Base-by-base conservation (phyloP, 2,797 vertebrate species). In the Triplophysa bombifrons region DNA sequence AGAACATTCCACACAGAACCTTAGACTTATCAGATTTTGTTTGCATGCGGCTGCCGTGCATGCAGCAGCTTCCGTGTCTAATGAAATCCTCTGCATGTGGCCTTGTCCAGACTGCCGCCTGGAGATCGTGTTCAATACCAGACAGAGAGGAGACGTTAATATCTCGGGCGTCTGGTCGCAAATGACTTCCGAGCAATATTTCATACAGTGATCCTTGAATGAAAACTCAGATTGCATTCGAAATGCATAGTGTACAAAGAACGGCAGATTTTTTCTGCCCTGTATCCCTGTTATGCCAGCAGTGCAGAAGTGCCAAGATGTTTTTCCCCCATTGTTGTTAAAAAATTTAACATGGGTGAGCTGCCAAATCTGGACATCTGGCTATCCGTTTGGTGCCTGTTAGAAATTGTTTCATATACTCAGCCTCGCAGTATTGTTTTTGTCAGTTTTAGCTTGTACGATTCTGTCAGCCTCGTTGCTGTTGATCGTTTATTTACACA, bases 291-390 rank as follows among this genome's bases (percentile, higher is more conserved):
- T 65, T 46, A 78, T 16, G 13, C 68, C 68, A 72, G 76, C 68
- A 78, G 60, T 78, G 76, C 60, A 78, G 68, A 78, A 65, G 76
- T 78, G 76, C 76, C 76, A 78, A 72, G 46, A 51, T 72, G 71
- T 78, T 78, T 38, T 58, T 61, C 53, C 7, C 68, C 65, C 50
- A 30, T 60, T 53, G 20, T 34, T 25, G 27, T 63, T 63, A 16
- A 17, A 69, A 78, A 72, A 72, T 55, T 22, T 65, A 78, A 78
- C 34, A 20, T 65, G 76, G 66, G 60, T 65, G 58, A 64, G 72
- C 58, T 72, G 76, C 68, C 76, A 78, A 78, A 78, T 60, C 16
- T 48, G 48, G 58, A 65, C 68, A 72, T 69, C 53, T 78, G 76
- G 76, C 50, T 56, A 20, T 78, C 76, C 68, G 69, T 55, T 65